phyloP scores from a whole-genome alignment of 2,797 vertebrate species.

The Limnodromus scolopaceus region DNA sequence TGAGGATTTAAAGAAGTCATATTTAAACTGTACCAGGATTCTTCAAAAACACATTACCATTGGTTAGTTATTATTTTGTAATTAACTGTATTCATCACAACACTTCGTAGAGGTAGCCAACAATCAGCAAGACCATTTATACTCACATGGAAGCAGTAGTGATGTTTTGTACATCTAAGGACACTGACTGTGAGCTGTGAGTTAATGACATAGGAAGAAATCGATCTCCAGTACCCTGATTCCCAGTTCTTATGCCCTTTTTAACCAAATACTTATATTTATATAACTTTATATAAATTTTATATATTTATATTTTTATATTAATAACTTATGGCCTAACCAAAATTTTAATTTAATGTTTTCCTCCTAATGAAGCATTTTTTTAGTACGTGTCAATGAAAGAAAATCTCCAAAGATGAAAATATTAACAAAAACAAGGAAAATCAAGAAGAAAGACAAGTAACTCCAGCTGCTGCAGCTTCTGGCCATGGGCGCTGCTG shows the following conservation, averaged over 20 bases:
- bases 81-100: conserved; percentile 17
- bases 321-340: neutral
- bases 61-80: neutral
- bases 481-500: neutral
- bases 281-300: neutral
- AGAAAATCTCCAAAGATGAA: neutral
- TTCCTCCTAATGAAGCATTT: neutral
- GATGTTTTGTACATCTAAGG: neutral
- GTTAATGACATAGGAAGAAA: neutral
- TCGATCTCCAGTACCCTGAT: neutral
- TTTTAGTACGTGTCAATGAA: neutral
- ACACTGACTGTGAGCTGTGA: neutral
- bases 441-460: neutral
- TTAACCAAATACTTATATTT: neutral
- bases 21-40: neutral
- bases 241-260: neutral
- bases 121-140: neutral
- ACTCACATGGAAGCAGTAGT: neutral
- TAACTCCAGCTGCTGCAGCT: neutral
- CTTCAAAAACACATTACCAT: neutral
- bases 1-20: neutral
- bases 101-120: neutral
- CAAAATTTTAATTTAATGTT: neutral
- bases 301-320: neutral
- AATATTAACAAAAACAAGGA: neutral